phyloP scores from a whole-genome alignment of 2,113 vertebrate genomes.

The Chaenogobius annularis region DNA sequence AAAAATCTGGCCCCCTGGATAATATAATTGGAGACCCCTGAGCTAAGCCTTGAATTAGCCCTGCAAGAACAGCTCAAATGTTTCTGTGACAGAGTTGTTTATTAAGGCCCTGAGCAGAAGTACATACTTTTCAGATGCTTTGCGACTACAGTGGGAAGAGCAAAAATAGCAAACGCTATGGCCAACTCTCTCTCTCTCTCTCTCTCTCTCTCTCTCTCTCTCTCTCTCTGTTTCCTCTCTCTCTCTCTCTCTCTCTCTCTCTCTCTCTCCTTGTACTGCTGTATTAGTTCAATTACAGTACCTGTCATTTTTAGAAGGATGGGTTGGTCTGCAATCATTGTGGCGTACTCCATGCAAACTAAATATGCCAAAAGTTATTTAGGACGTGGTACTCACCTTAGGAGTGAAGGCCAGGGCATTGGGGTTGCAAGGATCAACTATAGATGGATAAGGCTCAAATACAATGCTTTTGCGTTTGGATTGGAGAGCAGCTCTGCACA shows the following conservation, averaged over 20 bases:
- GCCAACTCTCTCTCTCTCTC: not conserved
- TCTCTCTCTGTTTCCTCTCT: no score
- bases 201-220: no score
- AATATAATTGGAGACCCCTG: no score
- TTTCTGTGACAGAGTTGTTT: not conserved
- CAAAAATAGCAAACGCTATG: no score
- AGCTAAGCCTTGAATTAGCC: not conserved
- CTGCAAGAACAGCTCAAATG: not conserved
- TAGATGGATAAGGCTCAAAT: slow-evolving; percentile 94
- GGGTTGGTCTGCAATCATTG: not conserved
- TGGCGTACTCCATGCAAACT: no score
- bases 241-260: no score
- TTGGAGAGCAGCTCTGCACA: slow-evolving; percentile 94
- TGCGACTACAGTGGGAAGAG: no score
- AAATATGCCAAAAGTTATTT: not conserved
- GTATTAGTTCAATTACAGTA: not conserved
- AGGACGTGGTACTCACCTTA: slow-evolving; percentile 69
- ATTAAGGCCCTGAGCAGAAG: not conserved
- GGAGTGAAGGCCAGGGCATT: slow-evolving; percentile 94
- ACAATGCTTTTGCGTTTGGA: slow-evolving; percentile 96
- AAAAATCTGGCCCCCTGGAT: no score
- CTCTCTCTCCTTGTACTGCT: no score
- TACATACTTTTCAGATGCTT: not conserved
- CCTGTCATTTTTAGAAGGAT: not conserved
- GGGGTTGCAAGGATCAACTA: slow-evolving; percentile 91